phyloP scores from a whole-genome alignment of 2,113 vertebrate species.

The Sakesphorus luctuosus region DNA sequence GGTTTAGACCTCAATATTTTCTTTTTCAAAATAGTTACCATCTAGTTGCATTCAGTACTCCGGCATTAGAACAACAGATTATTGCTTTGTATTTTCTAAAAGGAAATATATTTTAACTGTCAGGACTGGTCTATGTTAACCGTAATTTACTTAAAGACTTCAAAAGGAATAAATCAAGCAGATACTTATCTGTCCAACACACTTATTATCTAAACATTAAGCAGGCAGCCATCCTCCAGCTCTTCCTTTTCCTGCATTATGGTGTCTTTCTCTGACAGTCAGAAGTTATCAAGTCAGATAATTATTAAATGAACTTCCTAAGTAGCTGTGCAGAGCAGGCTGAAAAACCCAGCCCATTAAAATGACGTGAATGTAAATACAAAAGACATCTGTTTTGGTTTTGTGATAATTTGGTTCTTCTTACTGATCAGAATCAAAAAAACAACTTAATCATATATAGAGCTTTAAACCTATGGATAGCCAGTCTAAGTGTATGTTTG shows the following conservation, averaged over 20 bases:
- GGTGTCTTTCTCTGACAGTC: background rate
- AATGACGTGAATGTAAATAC: background rate
- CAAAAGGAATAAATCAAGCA: background rate
- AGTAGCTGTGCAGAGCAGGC: background rate
- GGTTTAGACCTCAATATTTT: background rate
- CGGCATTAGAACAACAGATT: background rate
- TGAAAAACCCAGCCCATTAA: background rate
- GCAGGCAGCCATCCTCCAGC: background rate
- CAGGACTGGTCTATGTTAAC: background rate
- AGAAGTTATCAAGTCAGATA: background rate
- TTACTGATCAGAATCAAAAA: background rate
- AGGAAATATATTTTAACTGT: background rate
- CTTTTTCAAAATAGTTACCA: background rate
- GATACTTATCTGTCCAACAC: background rate
- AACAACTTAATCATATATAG: background rate
- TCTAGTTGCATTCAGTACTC: conserved; percentile 9
- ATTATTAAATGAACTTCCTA: background rate
- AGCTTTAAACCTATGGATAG: background rate
- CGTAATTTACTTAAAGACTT: background rate
- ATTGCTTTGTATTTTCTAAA: conserved; percentile 40
- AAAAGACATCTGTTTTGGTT: background rate
- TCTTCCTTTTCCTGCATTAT: background rate
- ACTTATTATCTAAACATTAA: background rate
- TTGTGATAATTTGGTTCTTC: background rate
- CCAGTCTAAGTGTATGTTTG: background rate